Evolutionary conservation across 2,797 vertebrate species (phyloP).

Genomic region (Coendou prehensilis): DNA sequence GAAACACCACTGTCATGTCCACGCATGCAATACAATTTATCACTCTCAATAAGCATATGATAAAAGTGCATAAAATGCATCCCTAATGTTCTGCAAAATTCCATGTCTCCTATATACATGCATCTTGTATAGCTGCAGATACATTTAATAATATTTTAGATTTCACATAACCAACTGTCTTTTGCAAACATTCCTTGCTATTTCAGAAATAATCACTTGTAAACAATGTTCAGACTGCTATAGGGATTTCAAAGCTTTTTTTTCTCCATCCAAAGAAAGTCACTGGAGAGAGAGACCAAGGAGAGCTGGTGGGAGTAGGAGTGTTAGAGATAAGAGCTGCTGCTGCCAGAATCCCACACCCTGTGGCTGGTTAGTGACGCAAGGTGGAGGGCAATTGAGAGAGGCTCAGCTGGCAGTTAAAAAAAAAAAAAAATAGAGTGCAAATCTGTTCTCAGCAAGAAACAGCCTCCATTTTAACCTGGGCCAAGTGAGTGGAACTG

Average conservation of each 20-base stretch:
- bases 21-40: not conserved
- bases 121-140: not conserved
- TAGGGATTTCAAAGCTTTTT: constrained; percentile 58
- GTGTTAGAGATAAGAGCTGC: not conserved
- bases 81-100: not conserved
- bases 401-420: constrained; percentile 58
- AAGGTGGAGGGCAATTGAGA: constrained; percentile 13
- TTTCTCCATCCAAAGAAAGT: constrained; percentile 44
- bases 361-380: constrained; percentile 51
- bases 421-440: not conserved
- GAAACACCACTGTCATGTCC: not conserved
- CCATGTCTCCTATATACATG: not conserved
- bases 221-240: constrained; percentile 26
- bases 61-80: not conserved
- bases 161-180: not conserved
- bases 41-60: not conserved
- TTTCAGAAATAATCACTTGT: constrained; percentile 55
- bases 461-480: constrained; percentile 63
- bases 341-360: not conserved
- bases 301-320: not conserved
- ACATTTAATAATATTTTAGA: constrained; percentile 23
- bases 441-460: constrained; percentile 59
- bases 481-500: constrained; percentile 31
- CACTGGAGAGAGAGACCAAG: not conserved
- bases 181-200: constrained; percentile 37